phyloP scores from a whole-genome alignment of 53 echinoderm and acorn worm species.

The Holothuria scabra region DNA sequence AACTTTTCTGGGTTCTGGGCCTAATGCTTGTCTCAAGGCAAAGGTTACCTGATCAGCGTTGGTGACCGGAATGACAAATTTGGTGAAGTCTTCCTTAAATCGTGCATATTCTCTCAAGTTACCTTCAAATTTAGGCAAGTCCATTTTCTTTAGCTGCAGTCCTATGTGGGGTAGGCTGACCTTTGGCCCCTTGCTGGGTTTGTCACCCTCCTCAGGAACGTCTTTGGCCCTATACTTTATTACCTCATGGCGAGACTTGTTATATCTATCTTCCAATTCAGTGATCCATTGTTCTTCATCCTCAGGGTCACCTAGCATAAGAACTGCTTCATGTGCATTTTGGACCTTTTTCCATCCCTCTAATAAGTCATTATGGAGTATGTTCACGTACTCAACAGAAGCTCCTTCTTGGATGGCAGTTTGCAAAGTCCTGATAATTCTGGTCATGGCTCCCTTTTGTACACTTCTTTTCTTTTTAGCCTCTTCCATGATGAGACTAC shows the following conservation, averaged over 20 bases:
- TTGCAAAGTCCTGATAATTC: background rate
- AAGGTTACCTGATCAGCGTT: constrained; percentile 25
- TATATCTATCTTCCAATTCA: background rate
- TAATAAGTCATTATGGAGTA: background rate
- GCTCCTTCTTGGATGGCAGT: background rate
- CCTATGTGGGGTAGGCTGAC: background rate
- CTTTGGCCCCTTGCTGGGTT: too few relatives aligned
- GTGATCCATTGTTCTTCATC: background rate
- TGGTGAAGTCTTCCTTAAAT: constrained; percentile 13
- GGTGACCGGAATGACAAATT: constrained; percentile 18
- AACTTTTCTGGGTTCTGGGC: constrained; percentile 2
- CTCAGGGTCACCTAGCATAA: constrained; percentile 11
- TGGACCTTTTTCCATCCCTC: constrained; percentile 9
- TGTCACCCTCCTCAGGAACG: too few relatives aligned
- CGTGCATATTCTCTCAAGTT: constrained; percentile 2
- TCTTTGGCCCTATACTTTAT: background rate
- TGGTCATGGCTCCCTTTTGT: constrained; percentile 19
- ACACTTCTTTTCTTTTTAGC: constrained; percentile 26
- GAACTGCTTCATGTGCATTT: constrained; percentile 19
- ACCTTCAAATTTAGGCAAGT: constrained; percentile 1
- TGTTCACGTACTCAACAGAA: background rate
- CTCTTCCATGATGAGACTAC: constrained; percentile 17
- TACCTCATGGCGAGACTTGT: background rate
- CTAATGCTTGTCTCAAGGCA: constrained; percentile 20
- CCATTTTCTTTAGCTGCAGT: constrained; percentile 36